Evolutionary conservation across 1,140 invertebrate species (phyloP).

Genomic region (Delia radicum): DNA sequence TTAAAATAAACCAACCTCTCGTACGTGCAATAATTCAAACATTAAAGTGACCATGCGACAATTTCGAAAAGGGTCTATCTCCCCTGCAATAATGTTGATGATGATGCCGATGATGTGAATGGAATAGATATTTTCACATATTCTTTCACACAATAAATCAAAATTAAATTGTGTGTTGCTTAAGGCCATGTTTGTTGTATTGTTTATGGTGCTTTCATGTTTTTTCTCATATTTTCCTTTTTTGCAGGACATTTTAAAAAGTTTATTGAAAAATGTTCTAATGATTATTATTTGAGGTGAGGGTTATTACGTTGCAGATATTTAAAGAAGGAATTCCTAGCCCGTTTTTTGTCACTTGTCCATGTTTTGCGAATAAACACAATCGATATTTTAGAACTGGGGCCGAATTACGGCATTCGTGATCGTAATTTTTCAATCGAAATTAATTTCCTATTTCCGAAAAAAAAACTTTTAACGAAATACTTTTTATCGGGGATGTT

Average conservation of each 20-base stretch:
- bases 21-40: conserved; percentile 20
- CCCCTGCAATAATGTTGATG: neutral
- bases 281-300: neutral
- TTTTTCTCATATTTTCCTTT: neutral
- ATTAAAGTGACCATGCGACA: conserved; percentile 22
- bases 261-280: conserved; percentile 12
- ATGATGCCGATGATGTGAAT: neutral
- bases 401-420: too few species aligned
- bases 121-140: neutral
- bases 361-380: too few species aligned
- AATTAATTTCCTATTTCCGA: too few species aligned
- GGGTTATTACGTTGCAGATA: too few species aligned
- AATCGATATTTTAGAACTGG: too few species aligned
- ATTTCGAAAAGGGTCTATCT: neutral
- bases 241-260: too few species aligned
- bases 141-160: conserved; percentile 22
- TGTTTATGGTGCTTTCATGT: neutral
- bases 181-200: neutral
- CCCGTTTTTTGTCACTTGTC: too few species aligned
- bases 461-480: too few species aligned
- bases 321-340: too few species aligned
- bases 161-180: conserved; percentile 21
- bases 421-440: too few species aligned
- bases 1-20: neutral
- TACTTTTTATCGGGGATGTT: too few species aligned